Percentiles rank a stretch among this genome's conserved stretches.
These are phyloP conservation scores for Periparus ater DNA, from an alignment of 2,797 vertebrate species.

Conservation along the genomic window DNA sequence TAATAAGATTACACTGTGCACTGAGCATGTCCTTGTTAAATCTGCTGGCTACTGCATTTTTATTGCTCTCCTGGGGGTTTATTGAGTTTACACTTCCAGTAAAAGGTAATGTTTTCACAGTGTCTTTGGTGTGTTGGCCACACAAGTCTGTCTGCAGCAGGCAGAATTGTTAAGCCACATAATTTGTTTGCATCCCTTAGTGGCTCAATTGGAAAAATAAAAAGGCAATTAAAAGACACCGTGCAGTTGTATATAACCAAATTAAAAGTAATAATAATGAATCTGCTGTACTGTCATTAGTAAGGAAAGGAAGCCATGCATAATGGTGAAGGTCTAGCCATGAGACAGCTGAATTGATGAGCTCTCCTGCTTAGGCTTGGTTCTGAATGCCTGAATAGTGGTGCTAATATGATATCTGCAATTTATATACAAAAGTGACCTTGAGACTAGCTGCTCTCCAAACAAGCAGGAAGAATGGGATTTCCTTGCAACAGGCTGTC, in stretches of 20 bases:
- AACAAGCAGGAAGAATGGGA: not conserved
- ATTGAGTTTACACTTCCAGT: conserved; percentile 71
- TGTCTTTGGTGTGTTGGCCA: conserved; percentile 52
- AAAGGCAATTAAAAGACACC: conserved; percentile 61
- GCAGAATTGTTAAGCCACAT: conserved; percentile 43
- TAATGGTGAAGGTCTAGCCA: not conserved
- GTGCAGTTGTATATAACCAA: conserved; percentile 4
- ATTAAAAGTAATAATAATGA: conserved; percentile 35
- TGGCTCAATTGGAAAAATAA: not conserved
- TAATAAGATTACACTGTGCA: conserved; percentile 75
- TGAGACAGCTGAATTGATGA: conserved; percentile 46
- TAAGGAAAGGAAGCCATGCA: conserved; percentile 1
- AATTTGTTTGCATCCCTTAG: conserved; percentile 56
- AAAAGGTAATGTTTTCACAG: conserved; percentile 70
- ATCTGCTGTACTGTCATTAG: conserved; percentile 20
- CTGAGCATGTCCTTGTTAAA: conserved; percentile 74
- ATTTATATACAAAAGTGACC: conserved; percentile 49
- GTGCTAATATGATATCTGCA: not conserved
- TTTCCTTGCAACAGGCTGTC: not conserved
- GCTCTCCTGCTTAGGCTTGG: not conserved
- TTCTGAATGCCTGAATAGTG: conserved; percentile 26
- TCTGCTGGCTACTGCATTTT: conserved; percentile 71
- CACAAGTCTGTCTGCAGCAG: conserved; percentile 56
- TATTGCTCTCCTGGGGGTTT: conserved; percentile 74
- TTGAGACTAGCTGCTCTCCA: conserved; percentile 15